Conservation (phyloP, 2,797 vertebrate species). For the Acropternis orthonyx region DNA sequence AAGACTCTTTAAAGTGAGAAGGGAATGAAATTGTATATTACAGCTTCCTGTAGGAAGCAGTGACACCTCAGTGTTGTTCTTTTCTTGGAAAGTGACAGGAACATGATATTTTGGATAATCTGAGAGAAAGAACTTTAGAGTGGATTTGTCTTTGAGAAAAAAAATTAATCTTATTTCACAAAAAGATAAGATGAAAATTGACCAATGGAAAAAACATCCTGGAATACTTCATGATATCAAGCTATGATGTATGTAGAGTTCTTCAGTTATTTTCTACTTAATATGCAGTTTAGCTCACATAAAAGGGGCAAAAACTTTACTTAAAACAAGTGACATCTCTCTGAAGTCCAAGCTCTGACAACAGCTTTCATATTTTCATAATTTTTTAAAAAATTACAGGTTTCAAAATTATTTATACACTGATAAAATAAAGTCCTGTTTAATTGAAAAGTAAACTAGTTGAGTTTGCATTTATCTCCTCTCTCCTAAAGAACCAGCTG, state of each 20-base stretch:
- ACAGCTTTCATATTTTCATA: background rate
- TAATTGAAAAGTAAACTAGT: background rate
- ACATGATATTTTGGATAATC: background rate
- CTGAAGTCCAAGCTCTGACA: background rate
- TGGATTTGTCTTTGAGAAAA: background rate
- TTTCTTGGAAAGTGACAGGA: background rate
- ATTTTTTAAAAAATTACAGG: accelerated
- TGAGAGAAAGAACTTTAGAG: background rate
- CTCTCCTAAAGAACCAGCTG: background rate
- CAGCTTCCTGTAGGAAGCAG: background rate
- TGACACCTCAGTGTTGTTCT: background rate
- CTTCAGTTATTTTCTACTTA: background rate
- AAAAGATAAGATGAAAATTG: background rate
- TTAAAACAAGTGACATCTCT: background rate
- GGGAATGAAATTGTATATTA: background rate
- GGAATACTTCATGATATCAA: background rate
- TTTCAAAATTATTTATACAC: background rate
- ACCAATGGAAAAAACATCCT: background rate
- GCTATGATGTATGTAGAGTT: accelerated
- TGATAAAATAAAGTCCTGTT: background rate
- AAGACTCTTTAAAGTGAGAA: background rate
- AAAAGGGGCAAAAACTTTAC: background rate
- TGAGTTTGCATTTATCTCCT: background rate
- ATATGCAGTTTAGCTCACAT: background rate
- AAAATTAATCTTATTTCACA: background rate